Evolutionary conservation across 1,140 invertebrate species (phyloP).

Genomic region (Phenacoccus solenopsis): DNA sequence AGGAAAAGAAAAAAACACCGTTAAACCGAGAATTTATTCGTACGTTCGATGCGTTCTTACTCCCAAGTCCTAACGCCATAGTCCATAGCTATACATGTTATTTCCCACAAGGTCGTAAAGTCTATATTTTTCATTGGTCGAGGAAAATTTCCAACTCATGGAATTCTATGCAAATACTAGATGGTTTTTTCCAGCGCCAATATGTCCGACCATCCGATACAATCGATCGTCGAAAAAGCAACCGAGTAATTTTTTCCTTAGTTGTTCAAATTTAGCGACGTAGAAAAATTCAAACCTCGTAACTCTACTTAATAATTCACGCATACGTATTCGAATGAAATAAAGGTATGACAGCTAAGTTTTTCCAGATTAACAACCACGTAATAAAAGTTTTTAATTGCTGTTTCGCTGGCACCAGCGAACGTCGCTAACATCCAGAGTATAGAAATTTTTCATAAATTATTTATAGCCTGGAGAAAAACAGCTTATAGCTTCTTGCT

Average conservation of each 20-base stretch:
- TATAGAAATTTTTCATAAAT: too few relatives aligned
- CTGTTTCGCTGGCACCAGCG: too few relatives aligned
- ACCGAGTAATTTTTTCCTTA: not conserved
- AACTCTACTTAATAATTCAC: not conserved
- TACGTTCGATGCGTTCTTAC: too few relatives aligned
- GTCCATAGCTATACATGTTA: too few relatives aligned
- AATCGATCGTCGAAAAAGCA: too few relatives aligned
- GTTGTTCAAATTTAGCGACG: not conserved
- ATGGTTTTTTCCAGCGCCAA: too few relatives aligned
- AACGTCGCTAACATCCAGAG: too few relatives aligned
- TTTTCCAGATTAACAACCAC: not conserved
- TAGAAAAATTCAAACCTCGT: not conserved
- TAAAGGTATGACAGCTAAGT: not conserved
- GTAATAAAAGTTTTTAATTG: not conserved
- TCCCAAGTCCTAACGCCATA: not conserved
- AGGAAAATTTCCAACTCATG: not conserved
- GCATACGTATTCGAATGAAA: not conserved
- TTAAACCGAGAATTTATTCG: slow-evolving; percentile 7
- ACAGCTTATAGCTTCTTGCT: too few relatives aligned
- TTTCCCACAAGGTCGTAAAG: not conserved
- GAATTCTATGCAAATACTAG: not conserved
- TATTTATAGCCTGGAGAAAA: too few relatives aligned
- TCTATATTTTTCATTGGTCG: not conserved
- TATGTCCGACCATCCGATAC: too few relatives aligned
- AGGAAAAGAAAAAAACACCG: too few relatives aligned